These are phyloP conservation scores for Masticophis lateralis DNA, from an alignment of 2,797 vertebrate species.

Conservation along the genomic window DNA sequence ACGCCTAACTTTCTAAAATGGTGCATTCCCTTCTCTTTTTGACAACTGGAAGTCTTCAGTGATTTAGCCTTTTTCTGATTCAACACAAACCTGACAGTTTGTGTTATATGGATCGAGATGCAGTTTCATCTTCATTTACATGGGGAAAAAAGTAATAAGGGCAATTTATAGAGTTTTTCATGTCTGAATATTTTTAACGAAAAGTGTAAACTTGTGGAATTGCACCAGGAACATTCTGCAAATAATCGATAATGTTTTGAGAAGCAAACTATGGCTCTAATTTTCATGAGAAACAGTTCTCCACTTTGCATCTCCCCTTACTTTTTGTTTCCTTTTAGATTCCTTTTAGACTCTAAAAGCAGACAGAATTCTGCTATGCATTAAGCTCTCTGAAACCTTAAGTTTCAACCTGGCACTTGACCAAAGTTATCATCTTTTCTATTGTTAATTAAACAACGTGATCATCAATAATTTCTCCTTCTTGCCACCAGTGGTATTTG, in stretches of 20 bases:
- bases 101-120: neutral
- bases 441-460: neutral
- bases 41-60: neutral
- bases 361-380: neutral
- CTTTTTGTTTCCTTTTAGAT: neutral
- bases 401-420: neutral
- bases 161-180: neutral
- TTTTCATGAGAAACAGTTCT: neutral
- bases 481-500: neutral
- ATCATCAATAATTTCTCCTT: neutral
- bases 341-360: too few relatives aligned
- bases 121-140: neutral
- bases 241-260: neutral
- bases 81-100: neutral
- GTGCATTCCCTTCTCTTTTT: neutral
- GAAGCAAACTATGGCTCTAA: neutral
- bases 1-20: neutral
- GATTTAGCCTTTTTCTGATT: neutral
- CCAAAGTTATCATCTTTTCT: neutral
- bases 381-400: neutral
- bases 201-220: neutral
- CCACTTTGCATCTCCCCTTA: neutral
- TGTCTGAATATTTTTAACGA: neutral
- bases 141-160: neutral
- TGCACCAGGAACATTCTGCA: neutral